Conservation (phyloP, 2,113 vertebrate species). For the Hystrix cristata region DNA sequence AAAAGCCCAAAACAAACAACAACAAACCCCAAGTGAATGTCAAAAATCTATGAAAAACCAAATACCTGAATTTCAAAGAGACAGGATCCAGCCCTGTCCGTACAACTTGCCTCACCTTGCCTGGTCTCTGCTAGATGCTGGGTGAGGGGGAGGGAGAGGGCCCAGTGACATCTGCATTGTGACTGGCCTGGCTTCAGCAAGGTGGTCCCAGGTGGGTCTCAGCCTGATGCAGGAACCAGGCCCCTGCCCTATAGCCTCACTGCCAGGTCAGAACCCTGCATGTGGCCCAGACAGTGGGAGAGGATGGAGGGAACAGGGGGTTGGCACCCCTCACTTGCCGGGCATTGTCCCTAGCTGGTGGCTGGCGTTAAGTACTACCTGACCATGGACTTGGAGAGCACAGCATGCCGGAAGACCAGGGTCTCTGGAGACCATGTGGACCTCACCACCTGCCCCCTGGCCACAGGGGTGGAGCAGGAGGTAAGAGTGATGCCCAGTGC, state of each 20-base stretch:
- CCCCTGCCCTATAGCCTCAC: neutral
- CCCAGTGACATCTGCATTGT: neutral
- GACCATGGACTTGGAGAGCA: slow-evolving; percentile 90
- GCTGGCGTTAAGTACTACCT: slow-evolving; percentile 92
- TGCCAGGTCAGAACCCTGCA: neutral
- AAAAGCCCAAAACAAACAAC: neutral
- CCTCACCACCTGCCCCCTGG: slow-evolving; percentile 87
- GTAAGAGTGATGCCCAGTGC: slow-evolving; percentile 78
- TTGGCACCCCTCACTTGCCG: neutral
- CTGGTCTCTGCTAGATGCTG: neutral
- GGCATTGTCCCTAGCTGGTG: slow-evolving; percentile 86
- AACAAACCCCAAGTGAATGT: neutral
- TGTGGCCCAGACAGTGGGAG: neutral
- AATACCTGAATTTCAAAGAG: neutral
- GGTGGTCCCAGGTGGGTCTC: neutral
- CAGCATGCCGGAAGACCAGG: slow-evolving; percentile 89
- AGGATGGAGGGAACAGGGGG: neutral
- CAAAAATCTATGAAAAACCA: neutral
- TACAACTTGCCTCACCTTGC: no score
- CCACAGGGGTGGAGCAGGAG: slow-evolving; percentile 83
- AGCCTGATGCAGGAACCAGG: no score
- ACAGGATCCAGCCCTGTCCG: neutral
- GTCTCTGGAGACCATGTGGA: slow-evolving; percentile 81
- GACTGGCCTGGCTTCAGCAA: neutral
- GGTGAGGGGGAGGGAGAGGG: neutral